Evolutionary conservation across 2,888 invertebrate genomes (phyloP), one percentile per base, ranked within the genome.

Genomic region (Xanthorhoe designata): DNA sequence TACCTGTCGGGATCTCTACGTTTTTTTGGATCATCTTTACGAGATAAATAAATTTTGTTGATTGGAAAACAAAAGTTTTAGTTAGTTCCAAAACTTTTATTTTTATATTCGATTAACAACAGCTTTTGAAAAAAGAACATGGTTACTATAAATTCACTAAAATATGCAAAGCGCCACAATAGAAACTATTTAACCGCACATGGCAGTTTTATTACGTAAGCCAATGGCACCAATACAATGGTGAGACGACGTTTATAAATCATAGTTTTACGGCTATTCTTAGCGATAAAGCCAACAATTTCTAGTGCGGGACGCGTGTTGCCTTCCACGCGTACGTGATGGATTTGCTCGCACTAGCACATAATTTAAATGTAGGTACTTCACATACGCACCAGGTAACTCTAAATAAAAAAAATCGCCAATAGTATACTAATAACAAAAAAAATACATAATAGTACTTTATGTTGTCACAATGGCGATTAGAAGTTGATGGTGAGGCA

Each of bases 241-340:
- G 85, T 80, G 77, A 84, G 80, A 80, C 84, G 84, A 85, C 86
- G 89, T 83, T 86, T 88, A 87, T 90, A 90, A 90, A 90, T 90
- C 90, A 90, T 85, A 85, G 80, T 85, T 89, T 90, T 90, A 89
- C 88, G 86, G 85, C 81, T 87, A 86, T 89, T 86, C 83, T 78
- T 78, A 76, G 83, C 88, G 83, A 90, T 90, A 89, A 88, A 87
- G 75, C 74, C 75, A 78, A 81, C 82, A 68, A 59, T 80, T 82
- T 80, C 78, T 78, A 79, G 73, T 75, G 76, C 72, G 56, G 51
- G 64, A 71, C 75, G 78, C 76, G 78, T 73, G 76, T 72, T 42
- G 77, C 78, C 76, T 60, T 66, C 35, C 62, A 71, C 73, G 75
- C 75, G 72, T 65, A 49, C 47, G 35, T 55, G 49, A 55, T 45